These are phyloP conservation scores for Kryptopterus vitreolus DNA, from an alignment of 2,797 vertebrate species.

Conservation along the genomic window DNA sequence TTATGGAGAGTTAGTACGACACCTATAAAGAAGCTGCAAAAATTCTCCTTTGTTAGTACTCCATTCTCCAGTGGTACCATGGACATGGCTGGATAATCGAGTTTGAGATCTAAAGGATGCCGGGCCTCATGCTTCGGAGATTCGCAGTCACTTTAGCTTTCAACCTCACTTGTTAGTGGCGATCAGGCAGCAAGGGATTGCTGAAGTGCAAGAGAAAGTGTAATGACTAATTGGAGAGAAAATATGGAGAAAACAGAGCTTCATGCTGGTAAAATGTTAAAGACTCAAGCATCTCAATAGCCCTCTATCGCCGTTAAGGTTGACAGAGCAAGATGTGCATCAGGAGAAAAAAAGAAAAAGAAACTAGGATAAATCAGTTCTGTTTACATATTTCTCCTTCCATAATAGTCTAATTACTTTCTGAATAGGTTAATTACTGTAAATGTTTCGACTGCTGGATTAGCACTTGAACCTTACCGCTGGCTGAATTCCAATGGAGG, in stretches of 20 bases:
- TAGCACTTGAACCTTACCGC: slow-evolving; percentile 21
- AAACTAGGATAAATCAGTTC: slow-evolving; percentile 13
- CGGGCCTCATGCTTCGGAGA: neutral
- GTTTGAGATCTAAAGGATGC: slow-evolving; percentile 18
- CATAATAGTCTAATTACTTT: slow-evolving; percentile 35
- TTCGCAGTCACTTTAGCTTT: slow-evolving; percentile 6
- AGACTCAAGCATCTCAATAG: slow-evolving; percentile 21
- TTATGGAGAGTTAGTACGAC: neutral
- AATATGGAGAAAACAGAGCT: neutral
- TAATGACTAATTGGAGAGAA: slow-evolving; percentile 30
- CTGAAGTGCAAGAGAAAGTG: slow-evolving; percentile 8
- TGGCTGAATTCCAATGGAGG: slow-evolving; percentile 33
- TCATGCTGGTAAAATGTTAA: slow-evolving; percentile 14
- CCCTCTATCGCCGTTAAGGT: slow-evolving; percentile 13
- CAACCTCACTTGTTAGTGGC: neutral
- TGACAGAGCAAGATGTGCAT: slow-evolving; percentile 13
- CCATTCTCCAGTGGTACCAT: neutral
- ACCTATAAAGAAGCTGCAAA: slow-evolving; percentile 1
- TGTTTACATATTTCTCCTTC: slow-evolving; percentile 36
- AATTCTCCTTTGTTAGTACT: neutral
- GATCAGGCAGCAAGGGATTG: neutral
- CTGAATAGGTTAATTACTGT: slow-evolving; percentile 38
- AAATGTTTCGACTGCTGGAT: slow-evolving; percentile 32
- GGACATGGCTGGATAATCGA: neutral
- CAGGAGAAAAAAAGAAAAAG: slow-evolving; percentile 16